These are phyloP conservation scores for Cochlearius cochlearius DNA, from an alignment of 2,113 vertebrate genomes.

Conservation along the genomic window DNA sequence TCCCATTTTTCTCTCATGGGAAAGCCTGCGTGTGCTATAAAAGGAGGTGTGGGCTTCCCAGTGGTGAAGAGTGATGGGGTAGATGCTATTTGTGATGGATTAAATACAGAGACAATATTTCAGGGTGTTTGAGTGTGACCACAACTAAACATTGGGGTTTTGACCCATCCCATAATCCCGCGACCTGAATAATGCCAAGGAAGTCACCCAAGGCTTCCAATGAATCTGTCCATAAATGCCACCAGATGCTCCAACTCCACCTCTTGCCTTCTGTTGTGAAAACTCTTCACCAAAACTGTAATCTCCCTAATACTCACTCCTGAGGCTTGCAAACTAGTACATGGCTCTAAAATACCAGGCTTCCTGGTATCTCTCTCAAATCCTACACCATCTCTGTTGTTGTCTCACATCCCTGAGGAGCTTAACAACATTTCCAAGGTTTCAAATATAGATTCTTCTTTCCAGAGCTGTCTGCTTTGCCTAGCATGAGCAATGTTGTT, in stretches of 20 bases:
- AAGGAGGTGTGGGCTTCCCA: neutral
- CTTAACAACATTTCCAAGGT: slow-evolving; percentile 25
- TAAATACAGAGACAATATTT: neutral
- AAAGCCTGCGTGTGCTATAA: neutral
- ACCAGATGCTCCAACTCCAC: neutral
- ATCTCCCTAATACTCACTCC: neutral
- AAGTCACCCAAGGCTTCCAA: neutral
- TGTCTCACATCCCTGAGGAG: slow-evolving; percentile 12
- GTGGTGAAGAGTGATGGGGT: neutral
- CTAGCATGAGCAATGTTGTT: slow-evolving; percentile 4
- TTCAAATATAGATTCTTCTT: slow-evolving; percentile 23
- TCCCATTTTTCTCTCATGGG: neutral
- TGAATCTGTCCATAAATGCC: neutral
- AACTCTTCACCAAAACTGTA: neutral
- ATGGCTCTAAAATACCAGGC: neutral
- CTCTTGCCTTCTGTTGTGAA: neutral
- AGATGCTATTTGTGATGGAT: neutral
- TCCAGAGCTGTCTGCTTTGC: slow-evolving; percentile 36
- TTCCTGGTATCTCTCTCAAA: neutral
- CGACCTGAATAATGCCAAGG: neutral
- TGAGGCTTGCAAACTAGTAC: neutral
- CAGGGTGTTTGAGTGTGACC: neutral
- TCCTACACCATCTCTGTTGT: neutral
- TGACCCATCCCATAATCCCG: neutral
- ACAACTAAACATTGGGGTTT: neutral